Base-by-base conservation (phyloP, 2,113 vertebrate genomes). In the Raja brachyura region DNA sequence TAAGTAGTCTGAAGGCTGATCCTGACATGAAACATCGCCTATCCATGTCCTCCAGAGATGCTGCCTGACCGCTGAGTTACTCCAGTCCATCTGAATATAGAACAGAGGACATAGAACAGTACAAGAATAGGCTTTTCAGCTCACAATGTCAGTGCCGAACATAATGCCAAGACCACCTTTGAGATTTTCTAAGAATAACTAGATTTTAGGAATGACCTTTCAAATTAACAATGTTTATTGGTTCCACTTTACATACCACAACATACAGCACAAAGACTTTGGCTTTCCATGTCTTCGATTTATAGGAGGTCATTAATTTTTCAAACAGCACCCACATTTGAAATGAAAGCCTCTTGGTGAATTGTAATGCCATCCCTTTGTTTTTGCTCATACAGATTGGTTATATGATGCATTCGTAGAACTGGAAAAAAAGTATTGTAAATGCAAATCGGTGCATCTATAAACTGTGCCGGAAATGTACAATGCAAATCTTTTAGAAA, bases 401-500 rank as follows among this genome's bases (percentile, higher is more conserved):
- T n/a, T 48, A 63, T 63, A 63, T 88, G 59, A 63, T 31, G 90
- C 90, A 39, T 25, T 73, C 13, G 39, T 68, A 92, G 90, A 92
- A 74, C 22, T 28, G 22, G 33, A 16, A 68, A 85, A 92, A 73
- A 74, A 73, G 68, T 68, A 92, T 54, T 73, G 68, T 92, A 73
- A 74, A 70, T 73, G 90, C 66, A 92, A 92, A 73, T 73, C 90
- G 73, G 11, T 54, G 90, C 90, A 73, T 92, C 90, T 31, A 54
- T 54, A 92, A 92, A 92, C 73, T 73, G n/a, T 11, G 68, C 68
- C 90, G 90, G 90, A 92, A 92, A 74, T 70, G 90, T 73, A 73
- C 90, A 74, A 73, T 92, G 90, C 66, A 54, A 92, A 92, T 92
- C 90, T 92, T 48, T 92, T 73, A 48, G 68, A 92, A 92, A 92